These are phyloP conservation scores for Cottoperca gobio DNA, from an alignment of 2,797 vertebrate genomes.

Conservation along the genomic window DNA sequence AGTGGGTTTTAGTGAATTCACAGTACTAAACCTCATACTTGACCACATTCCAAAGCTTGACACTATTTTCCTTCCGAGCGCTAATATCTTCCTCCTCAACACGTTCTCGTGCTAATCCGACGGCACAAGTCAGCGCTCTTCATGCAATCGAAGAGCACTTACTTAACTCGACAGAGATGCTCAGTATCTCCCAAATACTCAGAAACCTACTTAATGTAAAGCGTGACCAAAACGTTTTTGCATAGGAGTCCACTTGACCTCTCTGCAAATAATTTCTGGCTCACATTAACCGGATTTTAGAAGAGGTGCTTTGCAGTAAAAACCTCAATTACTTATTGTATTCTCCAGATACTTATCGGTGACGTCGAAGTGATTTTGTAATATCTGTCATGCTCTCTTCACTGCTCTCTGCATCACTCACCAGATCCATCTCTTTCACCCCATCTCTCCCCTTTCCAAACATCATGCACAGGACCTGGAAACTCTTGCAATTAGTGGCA, in stretches of 20 bases:
- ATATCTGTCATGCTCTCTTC: slow-evolving; percentile 39
- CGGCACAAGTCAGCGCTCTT: slow-evolving; percentile 44
- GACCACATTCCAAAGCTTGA: slow-evolving; percentile 50
- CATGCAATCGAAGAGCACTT: slow-evolving; percentile 20
- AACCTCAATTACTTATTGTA: slow-evolving; percentile 42
- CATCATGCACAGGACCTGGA: slow-evolving; percentile 25
- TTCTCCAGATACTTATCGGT: slow-evolving; percentile 49
- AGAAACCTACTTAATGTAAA: slow-evolving; percentile 50
- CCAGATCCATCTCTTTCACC: slow-evolving; percentile 19
- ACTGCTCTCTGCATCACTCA: slow-evolving; percentile 27
- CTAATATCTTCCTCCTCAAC: slow-evolving; percentile 45
- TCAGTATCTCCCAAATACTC: slow-evolving; percentile 37
- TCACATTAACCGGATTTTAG: slow-evolving; percentile 48
- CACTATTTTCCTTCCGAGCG: slow-evolving; percentile 36
- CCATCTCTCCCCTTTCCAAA: slow-evolving; percentile 17
- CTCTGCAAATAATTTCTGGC: slow-evolving; percentile 44
- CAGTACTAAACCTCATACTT: slow-evolving; percentile 34
- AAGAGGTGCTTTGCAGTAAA: slow-evolving; percentile 50
- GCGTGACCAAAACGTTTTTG: slow-evolving; percentile 63
- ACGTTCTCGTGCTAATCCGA: slow-evolving; percentile 39
- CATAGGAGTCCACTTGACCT: slow-evolving; percentile 34
- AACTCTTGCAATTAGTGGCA: slow-evolving; percentile 43
- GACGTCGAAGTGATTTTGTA: slow-evolving; percentile 39
- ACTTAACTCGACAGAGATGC: slow-evolving; percentile 32
- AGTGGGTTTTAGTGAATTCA: background rate